Percentiles rank a stretch among this genome's conserved stretches.
These are phyloP conservation scores for Musca domestica DNA, from an alignment of 1,140 invertebrate species.

Conservation along the genomic window DNA sequence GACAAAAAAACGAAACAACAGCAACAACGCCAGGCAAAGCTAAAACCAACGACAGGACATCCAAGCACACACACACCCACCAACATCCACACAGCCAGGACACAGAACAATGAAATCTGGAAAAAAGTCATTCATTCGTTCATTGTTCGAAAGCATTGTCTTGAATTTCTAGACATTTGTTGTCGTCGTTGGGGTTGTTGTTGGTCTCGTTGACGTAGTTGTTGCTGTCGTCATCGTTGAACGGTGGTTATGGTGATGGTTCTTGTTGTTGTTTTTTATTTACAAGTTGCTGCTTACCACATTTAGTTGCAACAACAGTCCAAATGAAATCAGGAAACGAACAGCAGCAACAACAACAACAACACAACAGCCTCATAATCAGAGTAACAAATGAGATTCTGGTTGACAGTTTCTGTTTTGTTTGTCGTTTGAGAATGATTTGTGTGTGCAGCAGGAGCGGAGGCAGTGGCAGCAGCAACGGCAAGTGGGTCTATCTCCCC, in stretches of 20 bases:
- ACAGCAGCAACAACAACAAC: not conserved
- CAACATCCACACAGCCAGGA: not conserved
- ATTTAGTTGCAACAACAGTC: not conserved
- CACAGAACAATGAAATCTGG: not conserved
- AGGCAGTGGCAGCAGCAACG: too few relatives aligned
- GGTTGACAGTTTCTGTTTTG: conserved; percentile 24
- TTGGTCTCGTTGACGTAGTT: not conserved
- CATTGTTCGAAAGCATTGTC: conserved; percentile 26
- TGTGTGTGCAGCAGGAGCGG: not conserved
- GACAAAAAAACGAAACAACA: conserved; percentile 24
- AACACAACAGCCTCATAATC: conserved; percentile 18
- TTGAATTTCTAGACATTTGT: conserved; percentile 14
- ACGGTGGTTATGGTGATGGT: not conserved
- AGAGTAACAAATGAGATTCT: conserved; percentile 31
- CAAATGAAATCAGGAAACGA: conserved; percentile 10
- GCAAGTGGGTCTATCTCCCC: not conserved
- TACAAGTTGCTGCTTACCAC: too few relatives aligned
- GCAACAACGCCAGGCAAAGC: not conserved
- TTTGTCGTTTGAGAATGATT: not conserved
- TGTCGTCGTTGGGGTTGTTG: not conserved
- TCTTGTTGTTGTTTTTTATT: not conserved
- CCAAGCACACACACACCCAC: not conserved
- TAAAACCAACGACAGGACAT: not conserved
- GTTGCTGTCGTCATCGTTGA: not conserved
- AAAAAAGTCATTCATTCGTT: conserved; percentile 21